Conservation (phyloP, 2,888 invertebrate species). For the Tetranychus truncatus region DNA sequence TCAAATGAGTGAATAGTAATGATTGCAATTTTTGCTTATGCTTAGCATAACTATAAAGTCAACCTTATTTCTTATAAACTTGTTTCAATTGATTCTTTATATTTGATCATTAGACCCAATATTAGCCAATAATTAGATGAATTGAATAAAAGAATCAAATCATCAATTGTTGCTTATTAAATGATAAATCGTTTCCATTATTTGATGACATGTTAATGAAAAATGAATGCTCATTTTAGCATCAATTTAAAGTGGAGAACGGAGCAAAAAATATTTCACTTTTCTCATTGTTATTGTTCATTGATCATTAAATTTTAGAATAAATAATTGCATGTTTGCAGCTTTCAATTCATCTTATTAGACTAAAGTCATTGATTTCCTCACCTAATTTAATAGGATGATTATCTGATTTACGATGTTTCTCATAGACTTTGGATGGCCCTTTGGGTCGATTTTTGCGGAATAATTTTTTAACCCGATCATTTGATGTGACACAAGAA, state of each 20-base stretch:
- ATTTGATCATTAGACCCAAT: neutral
- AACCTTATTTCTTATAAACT: neutral
- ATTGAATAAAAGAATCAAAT: neutral
- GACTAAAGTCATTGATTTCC: neutral
- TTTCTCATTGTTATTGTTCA: too few species aligned
- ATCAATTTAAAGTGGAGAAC: too few species aligned
- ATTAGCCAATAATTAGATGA: neutral
- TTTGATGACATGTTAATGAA: neutral
- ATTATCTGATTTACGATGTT: neutral
- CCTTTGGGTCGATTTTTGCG: constrained; percentile 32
- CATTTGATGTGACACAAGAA: constrained; percentile 40
- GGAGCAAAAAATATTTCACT: too few species aligned
- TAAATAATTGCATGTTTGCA: too few species aligned
- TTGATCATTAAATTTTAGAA: too few species aligned
- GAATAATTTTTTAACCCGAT: constrained; percentile 64
- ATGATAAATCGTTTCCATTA: neutral
- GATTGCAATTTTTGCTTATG: neutral
- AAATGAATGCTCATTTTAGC: neutral
- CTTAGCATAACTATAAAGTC: neutral
- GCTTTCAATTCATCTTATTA: neutral
- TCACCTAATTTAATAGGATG: constrained; percentile 5
- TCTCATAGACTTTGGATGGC: neutral
- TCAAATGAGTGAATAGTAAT: neutral
- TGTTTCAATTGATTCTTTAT: neutral
- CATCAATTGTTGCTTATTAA: neutral